A percentile compares a stretch with the other conserved stretches of the same genome.
Evolutionary conservation across 2,888 invertebrate genomes (phyloP).

Genomic region (Eristalis intricaria): DNA sequence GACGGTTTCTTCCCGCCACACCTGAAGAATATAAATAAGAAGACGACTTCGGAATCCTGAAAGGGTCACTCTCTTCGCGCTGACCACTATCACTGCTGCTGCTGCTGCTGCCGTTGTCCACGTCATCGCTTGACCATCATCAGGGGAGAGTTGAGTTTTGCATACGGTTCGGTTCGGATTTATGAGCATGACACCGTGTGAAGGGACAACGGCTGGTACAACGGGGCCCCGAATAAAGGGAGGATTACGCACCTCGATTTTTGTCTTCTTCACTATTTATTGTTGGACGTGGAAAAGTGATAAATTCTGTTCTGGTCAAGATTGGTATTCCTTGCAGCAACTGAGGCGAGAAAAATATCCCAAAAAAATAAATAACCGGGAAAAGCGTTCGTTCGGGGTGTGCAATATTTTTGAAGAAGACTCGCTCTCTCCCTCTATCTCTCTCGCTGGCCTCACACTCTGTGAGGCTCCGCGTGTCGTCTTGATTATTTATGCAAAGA

Average conservation of each 20-base stretch:
- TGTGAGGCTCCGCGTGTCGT: constrained; percentile 42
- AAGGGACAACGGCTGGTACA: constrained; percentile 51
- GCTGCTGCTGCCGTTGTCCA: not conserved
- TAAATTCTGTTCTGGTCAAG: constrained; percentile 64
- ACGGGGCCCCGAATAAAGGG: constrained; percentile 44
- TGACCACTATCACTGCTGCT: constrained; percentile 41
- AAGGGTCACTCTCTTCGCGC: constrained; percentile 39
- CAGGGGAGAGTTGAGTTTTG: constrained; percentile 45
- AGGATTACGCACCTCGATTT: constrained; percentile 71
- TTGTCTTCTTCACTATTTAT: constrained; percentile 59
- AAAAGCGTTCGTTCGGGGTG: constrained; percentile 48
- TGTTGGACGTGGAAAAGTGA: constrained; percentile 63
- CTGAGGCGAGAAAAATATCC: constrained; percentile 66
- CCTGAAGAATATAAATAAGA: constrained; percentile 29
- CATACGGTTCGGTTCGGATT: constrained; percentile 62
- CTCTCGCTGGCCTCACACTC: too few species aligned
- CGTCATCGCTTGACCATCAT: constrained; percentile 36
- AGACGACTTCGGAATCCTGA: constrained; percentile 13
- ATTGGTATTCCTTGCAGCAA: constrained; percentile 39
- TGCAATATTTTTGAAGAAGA: constrained; percentile 9
- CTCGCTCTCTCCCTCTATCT: not conserved
- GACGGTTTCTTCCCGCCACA: not conserved
- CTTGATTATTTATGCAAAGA: constrained; percentile 70
- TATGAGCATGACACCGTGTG: constrained; percentile 64
- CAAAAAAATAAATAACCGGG: constrained; percentile 41